phyloP scores from a whole-genome alignment of 2,113 vertebrate species.

The Sinosuthora webbiana region DNA sequence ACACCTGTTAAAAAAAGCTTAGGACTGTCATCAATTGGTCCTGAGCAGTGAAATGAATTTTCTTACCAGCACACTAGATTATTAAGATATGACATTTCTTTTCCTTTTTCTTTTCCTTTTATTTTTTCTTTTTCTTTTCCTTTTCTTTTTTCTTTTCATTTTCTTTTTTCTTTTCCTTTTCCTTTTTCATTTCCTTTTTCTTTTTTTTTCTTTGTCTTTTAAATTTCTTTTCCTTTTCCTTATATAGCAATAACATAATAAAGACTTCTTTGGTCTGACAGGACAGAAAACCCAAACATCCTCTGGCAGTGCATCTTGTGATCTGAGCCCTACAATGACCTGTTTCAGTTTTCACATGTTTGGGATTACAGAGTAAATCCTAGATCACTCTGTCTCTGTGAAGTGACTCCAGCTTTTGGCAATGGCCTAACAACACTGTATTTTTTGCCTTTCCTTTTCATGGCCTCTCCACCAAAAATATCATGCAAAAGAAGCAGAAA shows the following conservation, averaged over 20 bases:
- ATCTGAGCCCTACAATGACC: conserved; percentile 1
- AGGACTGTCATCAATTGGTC: conserved; percentile 38
- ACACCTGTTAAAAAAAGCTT: conserved; percentile 48
- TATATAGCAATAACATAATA: not conserved
- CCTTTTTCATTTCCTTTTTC: too few species aligned
- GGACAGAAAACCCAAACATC: not conserved
- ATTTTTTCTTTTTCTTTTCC: not conserved
- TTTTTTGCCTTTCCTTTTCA: conserved; percentile 15
- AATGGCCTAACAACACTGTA: conserved; percentile 3
- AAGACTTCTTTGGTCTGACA: not conserved
- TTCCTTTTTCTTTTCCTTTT: too few species aligned
- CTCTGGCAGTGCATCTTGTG: not conserved
- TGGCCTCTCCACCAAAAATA: not conserved
- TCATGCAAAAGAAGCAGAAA: conserved; percentile 5
- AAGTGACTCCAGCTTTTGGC: conserved; percentile 46
- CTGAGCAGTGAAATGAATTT: not conserved
- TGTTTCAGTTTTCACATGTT: conserved; percentile 33
- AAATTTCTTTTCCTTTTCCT: not conserved
- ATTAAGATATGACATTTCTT: not conserved
- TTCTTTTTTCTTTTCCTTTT: too few species aligned
- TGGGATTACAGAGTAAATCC: not conserved
- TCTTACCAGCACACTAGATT: not conserved
- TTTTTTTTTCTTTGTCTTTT: not conserved
- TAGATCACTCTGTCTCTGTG: not conserved
- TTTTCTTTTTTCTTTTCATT: not conserved